phyloP scores from a whole-genome alignment of 2,888 invertebrate species.

The Yponomeuta cagnagella region DNA sequence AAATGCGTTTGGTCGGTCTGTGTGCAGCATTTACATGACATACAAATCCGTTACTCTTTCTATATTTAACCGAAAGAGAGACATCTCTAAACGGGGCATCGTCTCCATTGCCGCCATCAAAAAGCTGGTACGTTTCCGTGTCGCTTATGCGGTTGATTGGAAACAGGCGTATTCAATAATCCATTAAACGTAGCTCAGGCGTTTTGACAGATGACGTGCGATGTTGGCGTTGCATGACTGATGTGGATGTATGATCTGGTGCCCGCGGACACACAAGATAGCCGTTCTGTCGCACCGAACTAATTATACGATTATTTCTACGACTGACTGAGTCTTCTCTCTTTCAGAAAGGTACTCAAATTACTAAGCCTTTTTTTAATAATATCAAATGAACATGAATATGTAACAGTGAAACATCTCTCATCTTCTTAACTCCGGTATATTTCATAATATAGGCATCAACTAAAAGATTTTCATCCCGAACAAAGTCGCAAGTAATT shows the following conservation, averaged over 20 bases:
- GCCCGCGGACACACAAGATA: slow-evolving; percentile 11
- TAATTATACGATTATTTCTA: not conserved
- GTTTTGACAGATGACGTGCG: slow-evolving; percentile 57
- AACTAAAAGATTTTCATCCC: too few species aligned
- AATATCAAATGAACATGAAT: too few species aligned
- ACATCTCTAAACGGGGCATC: not conserved
- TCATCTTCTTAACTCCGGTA: too few species aligned
- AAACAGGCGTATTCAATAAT: slow-evolving; percentile 58
- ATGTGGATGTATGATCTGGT: slow-evolving; percentile 38
- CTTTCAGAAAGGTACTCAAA: not conserved
- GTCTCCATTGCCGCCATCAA: slow-evolving; percentile 23
- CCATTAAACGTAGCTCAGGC: slow-evolving; percentile 49
- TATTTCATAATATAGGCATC: too few species aligned
- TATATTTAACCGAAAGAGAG: not conserved
- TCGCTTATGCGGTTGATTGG: slow-evolving; percentile 31
- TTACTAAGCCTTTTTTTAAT: not conserved
- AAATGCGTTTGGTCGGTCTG: too few species aligned
- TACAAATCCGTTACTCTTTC: too few species aligned
- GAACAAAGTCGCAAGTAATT: too few species aligned
- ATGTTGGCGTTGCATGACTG: slow-evolving; percentile 38
- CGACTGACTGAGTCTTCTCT: not conserved
- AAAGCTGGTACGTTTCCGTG: slow-evolving; percentile 33
- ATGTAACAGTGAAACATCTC: too few species aligned
- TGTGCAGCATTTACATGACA: too few species aligned
- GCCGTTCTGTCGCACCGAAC: not conserved